phyloP scores from a whole-genome alignment of 2,797 vertebrate genomes.

The Dipus sagitta region DNA sequence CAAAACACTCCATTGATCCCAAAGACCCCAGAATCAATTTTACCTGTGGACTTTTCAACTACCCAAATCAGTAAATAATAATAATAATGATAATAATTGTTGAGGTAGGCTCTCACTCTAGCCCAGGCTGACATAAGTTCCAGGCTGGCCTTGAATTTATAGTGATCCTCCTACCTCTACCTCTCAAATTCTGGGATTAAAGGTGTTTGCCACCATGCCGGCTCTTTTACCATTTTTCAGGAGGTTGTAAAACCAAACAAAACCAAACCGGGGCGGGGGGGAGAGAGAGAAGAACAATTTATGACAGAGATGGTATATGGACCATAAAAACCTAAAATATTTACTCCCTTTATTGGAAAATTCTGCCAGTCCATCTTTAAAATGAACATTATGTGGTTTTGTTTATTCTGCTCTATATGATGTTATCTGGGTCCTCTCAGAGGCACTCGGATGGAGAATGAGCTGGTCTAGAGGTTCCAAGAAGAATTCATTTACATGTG shows the following conservation, averaged over 20 bases:
- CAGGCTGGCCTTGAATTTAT: too few relatives aligned
- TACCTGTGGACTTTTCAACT: too few relatives aligned
- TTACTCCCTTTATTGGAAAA: slow-evolving; percentile 40
- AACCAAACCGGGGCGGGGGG: neutral
- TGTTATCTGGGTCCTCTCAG: neutral
- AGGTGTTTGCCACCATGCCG: too few relatives aligned
- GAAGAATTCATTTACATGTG: neutral
- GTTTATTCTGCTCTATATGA: slow-evolving; percentile 10
- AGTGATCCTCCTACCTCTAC: too few relatives aligned
- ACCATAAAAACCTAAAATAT: slow-evolving; percentile 50
- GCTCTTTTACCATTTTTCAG: neutral
- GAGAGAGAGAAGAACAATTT: neutral
- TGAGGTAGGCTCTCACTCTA: too few relatives aligned
- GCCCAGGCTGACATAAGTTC: too few relatives aligned
- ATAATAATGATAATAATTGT: too few relatives aligned
- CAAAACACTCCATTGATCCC: too few relatives aligned
- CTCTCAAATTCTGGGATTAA: neutral
- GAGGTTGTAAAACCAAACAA: neutral
- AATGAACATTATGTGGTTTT: slow-evolving; percentile 31
- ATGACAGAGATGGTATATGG: neutral
- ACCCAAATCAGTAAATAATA: too few relatives aligned
- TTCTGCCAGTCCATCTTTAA: neutral
- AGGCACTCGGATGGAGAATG: neutral
- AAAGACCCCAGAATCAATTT: too few relatives aligned
- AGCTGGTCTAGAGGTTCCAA: neutral